phyloP scores from a whole-genome alignment of 1,140 invertebrate genomes.

The Ceratosolen fusciceps region DNA sequence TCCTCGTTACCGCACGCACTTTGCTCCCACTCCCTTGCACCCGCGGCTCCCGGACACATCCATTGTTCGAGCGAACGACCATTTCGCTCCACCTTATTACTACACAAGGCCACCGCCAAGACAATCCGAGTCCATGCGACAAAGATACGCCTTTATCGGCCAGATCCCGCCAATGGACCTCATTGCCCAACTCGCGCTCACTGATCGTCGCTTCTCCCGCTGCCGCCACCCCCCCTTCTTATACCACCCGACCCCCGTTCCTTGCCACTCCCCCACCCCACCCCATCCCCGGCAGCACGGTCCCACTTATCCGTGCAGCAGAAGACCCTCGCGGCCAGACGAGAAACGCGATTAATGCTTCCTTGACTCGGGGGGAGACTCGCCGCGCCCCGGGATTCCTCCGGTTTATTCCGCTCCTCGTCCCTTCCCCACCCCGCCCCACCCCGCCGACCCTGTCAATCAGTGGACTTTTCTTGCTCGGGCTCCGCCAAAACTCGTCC shows the following conservation, averaged over 20 bases:
- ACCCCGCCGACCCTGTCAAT: slow-evolving; percentile 38
- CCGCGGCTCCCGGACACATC: slow-evolving; percentile 18
- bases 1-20: slow-evolving; percentile 49
- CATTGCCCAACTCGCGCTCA: slow-evolving; percentile 7
- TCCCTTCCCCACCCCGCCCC: too few species aligned
- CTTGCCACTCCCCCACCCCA: too few species aligned
- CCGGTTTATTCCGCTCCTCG: slow-evolving; percentile 37
- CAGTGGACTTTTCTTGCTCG: slow-evolving; percentile 23
- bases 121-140: slow-evolving; percentile 16
- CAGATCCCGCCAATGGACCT: slow-evolving; percentile 35
- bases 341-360: too few species aligned
- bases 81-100: slow-evolving; percentile 37
- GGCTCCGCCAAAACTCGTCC: not conserved
- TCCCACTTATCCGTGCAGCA: slow-evolving; percentile 31
- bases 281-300: too few species aligned
- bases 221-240: not conserved
- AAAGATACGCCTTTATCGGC: slow-evolving; percentile 43
- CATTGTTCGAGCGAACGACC: slow-evolving; percentile 37
- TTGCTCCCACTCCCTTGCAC: slow-evolving; percentile 23
- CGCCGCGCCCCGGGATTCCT: slow-evolving; percentile 40
- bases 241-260: not conserved
- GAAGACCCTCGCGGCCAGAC: too few species aligned
- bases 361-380: too few species aligned
- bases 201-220: not conserved
- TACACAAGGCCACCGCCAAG: slow-evolving; percentile 38